phyloP scores from a whole-genome alignment of 2,888 invertebrate genomes.

The Caenorhabditis sp. region DNA sequence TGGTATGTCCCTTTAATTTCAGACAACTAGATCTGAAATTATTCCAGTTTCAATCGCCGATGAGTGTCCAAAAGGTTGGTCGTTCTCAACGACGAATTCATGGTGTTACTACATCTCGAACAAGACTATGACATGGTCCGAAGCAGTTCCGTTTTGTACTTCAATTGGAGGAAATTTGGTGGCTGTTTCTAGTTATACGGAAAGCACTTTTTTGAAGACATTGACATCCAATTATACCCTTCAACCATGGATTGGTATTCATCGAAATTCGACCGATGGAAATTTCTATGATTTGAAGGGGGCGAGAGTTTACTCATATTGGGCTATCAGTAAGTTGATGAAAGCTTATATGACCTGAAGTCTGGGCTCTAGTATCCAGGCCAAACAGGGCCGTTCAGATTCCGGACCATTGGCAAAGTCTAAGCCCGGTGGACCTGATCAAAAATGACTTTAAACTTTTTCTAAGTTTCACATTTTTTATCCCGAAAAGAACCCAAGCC shows the following conservation, averaged over 20 bases:
- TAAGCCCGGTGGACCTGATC: too few relatives aligned
- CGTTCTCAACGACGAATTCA: conserved; percentile 18
- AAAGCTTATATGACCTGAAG: too few relatives aligned
- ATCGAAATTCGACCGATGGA: conserved; percentile 13
- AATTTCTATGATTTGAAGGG: conserved; percentile 20
- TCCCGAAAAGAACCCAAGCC: too few relatives aligned
- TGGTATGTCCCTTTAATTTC: too few relatives aligned
- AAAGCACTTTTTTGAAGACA: conserved; percentile 8
- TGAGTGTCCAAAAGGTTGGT: conserved; percentile 25
- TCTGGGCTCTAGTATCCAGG: too few relatives aligned
- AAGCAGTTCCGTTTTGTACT: conserved; percentile 17
- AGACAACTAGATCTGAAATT: too few relatives aligned
- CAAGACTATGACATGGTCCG: conserved; percentile 12
- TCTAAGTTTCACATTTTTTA: too few relatives aligned
- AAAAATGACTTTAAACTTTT: too few relatives aligned
- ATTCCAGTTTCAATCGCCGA: not conserved
- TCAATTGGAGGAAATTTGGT: conserved; percentile 18
- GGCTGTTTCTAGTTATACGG: conserved; percentile 3
- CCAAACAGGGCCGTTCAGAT: too few relatives aligned
- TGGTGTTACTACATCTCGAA: conserved; percentile 22
- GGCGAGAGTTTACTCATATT: not conserved
- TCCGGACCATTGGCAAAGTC: too few relatives aligned
- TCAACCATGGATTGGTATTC: conserved; percentile 28
- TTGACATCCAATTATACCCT: conserved; percentile 8
- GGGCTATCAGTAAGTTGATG: not conserved